Evolutionary conservation across 2,888 invertebrate species (phyloP).

Genomic region (Pandemis corylana): DNA sequence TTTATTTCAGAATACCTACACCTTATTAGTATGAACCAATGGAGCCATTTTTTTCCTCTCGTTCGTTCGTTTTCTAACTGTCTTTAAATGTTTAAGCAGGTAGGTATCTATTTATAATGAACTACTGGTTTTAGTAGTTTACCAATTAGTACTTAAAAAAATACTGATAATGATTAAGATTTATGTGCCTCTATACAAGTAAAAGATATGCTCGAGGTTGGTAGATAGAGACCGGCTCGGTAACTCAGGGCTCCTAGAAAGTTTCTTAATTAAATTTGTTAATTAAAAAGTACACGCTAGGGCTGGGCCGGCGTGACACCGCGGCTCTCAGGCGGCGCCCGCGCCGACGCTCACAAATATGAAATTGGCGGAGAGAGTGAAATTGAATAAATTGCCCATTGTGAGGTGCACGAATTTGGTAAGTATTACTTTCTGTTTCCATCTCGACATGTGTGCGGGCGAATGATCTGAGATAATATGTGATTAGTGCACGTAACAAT

Average conservation of each 20-base stretch:
- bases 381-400: constrained; percentile 83
- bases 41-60: too few relatives aligned
- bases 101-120: too few relatives aligned
- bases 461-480: constrained; percentile 60
- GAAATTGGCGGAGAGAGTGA: constrained; percentile 81
- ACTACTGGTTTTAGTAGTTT: too few relatives aligned
- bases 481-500: constrained; percentile 40
- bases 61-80: too few relatives aligned
- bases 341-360: constrained; percentile 61
- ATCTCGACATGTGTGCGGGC: constrained; percentile 68
- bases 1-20: too few relatives aligned
- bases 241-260: constrained; percentile 27
- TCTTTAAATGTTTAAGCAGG: too few relatives aligned
- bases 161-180: not conserved
- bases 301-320: constrained; percentile 35
- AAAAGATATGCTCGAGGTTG: not conserved
- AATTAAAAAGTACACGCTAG: constrained; percentile 29
- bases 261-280: constrained; percentile 31
- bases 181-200: not conserved
- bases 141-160: not conserved
- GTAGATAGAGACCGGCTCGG: not conserved
- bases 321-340: constrained; percentile 1
- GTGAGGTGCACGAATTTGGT: constrained; percentile 80
- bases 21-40: too few relatives aligned
- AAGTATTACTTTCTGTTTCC: constrained; percentile 79